Base-by-base conservation (phyloP, 2,888 invertebrate genomes). In the Graphium colonna region DNA sequence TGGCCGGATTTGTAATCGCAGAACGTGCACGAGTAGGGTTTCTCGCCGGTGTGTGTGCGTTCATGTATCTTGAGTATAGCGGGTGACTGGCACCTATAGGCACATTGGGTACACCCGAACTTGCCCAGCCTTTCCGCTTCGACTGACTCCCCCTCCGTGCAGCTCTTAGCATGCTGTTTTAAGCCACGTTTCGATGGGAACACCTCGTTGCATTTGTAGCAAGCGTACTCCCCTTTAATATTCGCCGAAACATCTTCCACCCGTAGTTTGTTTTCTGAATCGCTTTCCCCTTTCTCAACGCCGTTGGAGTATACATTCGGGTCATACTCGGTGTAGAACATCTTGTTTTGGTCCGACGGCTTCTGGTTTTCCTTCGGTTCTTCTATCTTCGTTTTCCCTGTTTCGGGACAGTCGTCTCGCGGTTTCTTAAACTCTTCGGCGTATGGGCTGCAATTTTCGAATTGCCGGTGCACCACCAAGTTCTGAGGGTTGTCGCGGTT, bases 1-100 rank as follows among this genome's bases (percentile, higher is more conserved):
- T 90, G 90, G 0, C 90, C 90, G 0, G 90, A 90, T 59, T 90
- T 90, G 59, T 90, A 90, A 57, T 86, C 84, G 57, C 90, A 90
- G 49, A 86, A 87, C 0, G 79, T 85, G 48, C 90, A 90, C 0
- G 85, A 79, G 28, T 88, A 90, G 0, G 90, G 90, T 26, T 89
- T 90, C 16, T 89, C 90, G 0, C 90, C 90, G 0, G 88, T 82
- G 56, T 90, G 90, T 0, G 86, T 88, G 0, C 90, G 72, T 62
- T 88, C 89, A 58, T 90, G 90, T 0, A 90, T 90, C 65, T 89
- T 90, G 51, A 90, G 70, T 1, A 90, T 90, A 41, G 90, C 90
- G 0, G 89, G 85, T 9, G 90, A 90, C 44, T 89, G 90, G 38
- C 90, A 90, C n/a, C 81, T 64, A 21, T 90, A 90, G 0, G 85